Evolutionary conservation across 92 coral and sea anemone genomes (phyloP), one percentile per base, ranked within the genome.

Genomic region (Parazoanthus darwini): DNA sequence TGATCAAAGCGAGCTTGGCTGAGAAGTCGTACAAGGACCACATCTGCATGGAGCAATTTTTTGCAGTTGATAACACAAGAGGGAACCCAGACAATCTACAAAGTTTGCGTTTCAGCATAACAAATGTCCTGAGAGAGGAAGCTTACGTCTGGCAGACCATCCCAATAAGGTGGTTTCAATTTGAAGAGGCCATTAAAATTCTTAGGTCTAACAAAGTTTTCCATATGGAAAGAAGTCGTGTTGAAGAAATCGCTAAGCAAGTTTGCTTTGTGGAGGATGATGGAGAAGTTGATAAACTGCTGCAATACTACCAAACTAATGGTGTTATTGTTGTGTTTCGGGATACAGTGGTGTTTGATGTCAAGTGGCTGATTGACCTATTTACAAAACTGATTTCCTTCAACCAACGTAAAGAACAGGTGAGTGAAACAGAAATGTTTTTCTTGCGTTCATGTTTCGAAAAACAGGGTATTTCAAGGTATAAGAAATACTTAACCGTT

Each of bases 381-480:
- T 94, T 94, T 37, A 90, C 75, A 81, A 90, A 90, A 65, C 90
- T 94, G 35, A 94, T 94, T 70, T 39, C 96, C 79, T 84, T 94
- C 16, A 88, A 94, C 59, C 96, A 92, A 13, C 90, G 84, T 43
- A 92, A 94, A 74, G 96, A 94, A 18, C 96, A 94, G 96, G 96
- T 94, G 78, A n/a, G 38, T n/a, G 51, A 46, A 46, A 46, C 51
- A 46, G 51, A 46, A 46, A 46, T 46, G 51, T 46, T 46, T 46
- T 46, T 46, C 9, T 46, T 4, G 7, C 8, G 51, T 8, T 46
- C 8, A 4, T 2, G 51, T 8, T 46, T 46, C 11, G 9, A 2
- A 6, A 46, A 46, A 46, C 51, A 46, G 51, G 51, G 11, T 46
- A 46, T 6, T 46, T 46, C 51, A 46, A 46, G 51, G 51, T 46